A percentile compares a stretch with the other conserved stretches of the same genome.
These are phyloP conservation scores for Pseudomugil tenellus DNA, from an alignment of 2,797 vertebrate species.

Conservation along the genomic window DNA sequence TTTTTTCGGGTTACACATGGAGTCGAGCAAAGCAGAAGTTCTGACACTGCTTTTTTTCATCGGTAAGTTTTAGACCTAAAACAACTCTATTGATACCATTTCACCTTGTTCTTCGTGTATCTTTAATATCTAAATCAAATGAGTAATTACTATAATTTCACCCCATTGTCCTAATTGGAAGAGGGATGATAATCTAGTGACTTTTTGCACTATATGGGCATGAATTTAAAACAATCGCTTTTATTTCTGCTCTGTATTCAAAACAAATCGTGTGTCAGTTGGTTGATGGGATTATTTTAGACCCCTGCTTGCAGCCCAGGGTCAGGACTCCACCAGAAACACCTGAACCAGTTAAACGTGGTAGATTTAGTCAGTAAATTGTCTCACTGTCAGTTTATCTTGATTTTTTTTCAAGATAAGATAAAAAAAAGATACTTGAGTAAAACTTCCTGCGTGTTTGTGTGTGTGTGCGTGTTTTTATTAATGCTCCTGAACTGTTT, in stretches of 20 bases:
- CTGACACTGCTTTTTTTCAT: constrained; percentile 42
- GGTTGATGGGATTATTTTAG: background rate
- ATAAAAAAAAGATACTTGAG: background rate
- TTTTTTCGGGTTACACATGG: constrained; percentile 40
- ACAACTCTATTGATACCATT: too few species aligned
- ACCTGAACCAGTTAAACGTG: background rate
- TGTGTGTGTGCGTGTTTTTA: too few species aligned
- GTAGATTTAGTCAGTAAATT: background rate
- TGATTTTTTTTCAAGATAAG: background rate
- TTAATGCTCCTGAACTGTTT: background rate
- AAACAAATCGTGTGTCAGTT: background rate
- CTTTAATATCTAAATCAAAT: background rate
- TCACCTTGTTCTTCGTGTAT: background rate
- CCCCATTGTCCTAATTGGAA: background rate
- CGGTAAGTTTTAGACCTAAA: constrained; percentile 72
- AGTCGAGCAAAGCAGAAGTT: background rate
- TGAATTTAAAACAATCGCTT: background rate
- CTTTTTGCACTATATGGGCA: background rate
- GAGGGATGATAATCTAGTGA: background rate
- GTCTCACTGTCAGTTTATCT: background rate
- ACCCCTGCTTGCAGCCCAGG: background rate
- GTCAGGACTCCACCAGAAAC: background rate
- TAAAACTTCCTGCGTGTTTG: background rate
- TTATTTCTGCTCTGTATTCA: background rate
- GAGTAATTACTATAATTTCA: background rate